phyloP scores from a whole-genome alignment of 1,140 invertebrate genomes.

The Trichonephila clavata region DNA sequence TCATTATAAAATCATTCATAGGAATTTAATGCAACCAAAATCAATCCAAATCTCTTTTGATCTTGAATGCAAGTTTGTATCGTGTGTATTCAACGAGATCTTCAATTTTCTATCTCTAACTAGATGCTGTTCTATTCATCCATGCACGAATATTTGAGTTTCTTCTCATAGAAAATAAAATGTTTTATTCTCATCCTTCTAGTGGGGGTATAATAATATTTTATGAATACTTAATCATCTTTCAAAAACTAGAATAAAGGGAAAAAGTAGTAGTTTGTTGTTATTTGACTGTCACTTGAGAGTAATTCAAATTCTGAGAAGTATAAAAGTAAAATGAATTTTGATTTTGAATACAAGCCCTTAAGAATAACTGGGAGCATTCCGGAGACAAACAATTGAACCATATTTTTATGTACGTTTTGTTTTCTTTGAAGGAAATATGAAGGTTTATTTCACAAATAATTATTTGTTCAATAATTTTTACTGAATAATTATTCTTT shows the following conservation, averaged over 20 bases:
- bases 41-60: not conserved
- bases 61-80: not conserved
- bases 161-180: not conserved
- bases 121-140: not conserved
- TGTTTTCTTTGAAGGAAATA: not conserved
- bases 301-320: not conserved
- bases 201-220: not conserved
- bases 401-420: not conserved
- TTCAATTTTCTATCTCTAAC: not conserved
- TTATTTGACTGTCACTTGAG: not conserved
- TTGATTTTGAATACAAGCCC: not conserved
- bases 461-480: too few species aligned
- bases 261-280: not conserved
- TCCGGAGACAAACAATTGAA: not conserved
- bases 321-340: too few species aligned
- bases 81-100: constrained; percentile 13
- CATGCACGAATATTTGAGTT: not conserved
- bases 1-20: not conserved
- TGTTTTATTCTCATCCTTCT: not conserved
- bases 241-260: not conserved
- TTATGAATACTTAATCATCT: not conserved
- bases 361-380: not conserved
- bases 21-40: not conserved
- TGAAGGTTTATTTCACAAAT: not conserved
- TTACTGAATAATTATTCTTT: too few species aligned